These are phyloP conservation scores for Electrona antarctica DNA, from an alignment of 2,113 vertebrate genomes.

Conservation along the genomic window DNA sequence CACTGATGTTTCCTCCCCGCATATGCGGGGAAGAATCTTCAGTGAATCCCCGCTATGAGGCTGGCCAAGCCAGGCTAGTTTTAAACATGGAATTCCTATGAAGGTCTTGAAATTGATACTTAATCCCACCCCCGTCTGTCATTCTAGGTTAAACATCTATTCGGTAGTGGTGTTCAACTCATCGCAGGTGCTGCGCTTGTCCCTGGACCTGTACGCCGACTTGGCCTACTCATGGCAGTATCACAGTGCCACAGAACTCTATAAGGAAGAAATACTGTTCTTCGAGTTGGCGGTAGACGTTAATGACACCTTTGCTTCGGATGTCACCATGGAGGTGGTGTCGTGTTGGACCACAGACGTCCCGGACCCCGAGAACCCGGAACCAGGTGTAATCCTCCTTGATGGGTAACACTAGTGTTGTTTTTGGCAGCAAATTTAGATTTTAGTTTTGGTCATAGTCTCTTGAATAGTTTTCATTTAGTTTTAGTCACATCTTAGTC, in stretches of 20 bases:
- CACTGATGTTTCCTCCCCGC: no score
- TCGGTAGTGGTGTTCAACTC: conserved; percentile 64
- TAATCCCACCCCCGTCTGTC: not conserved
- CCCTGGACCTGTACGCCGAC: conserved; percentile 61
- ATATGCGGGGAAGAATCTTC: no score
- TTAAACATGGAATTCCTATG: not conserved
- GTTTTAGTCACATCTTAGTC: no score
- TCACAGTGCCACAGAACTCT: conserved; percentile 13
- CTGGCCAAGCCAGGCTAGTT: no score
- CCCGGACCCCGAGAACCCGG: conserved; percentile 24
- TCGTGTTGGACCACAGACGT: conserved; percentile 76
- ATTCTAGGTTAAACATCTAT: conserved; percentile 51
- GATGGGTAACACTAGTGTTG: conserved; percentile 59
- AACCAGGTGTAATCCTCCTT: conserved; percentile 57
- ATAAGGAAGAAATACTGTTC: conserved; percentile 55
- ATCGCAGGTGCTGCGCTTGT: conserved; percentile 56
- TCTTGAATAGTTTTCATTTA: no score
- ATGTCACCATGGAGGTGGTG: conserved; percentile 63
- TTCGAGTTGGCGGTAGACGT: conserved; percentile 65
- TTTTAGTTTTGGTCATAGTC: no score
- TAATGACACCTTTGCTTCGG: conserved; percentile 49
- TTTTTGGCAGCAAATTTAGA: no score
- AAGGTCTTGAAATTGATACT: not conserved
- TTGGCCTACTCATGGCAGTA: conserved; percentile 34
- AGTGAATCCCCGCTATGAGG: no score